phyloP scores from a whole-genome alignment of 2,888 invertebrate genomes.

The Rhimphoctona megacephalus region DNA sequence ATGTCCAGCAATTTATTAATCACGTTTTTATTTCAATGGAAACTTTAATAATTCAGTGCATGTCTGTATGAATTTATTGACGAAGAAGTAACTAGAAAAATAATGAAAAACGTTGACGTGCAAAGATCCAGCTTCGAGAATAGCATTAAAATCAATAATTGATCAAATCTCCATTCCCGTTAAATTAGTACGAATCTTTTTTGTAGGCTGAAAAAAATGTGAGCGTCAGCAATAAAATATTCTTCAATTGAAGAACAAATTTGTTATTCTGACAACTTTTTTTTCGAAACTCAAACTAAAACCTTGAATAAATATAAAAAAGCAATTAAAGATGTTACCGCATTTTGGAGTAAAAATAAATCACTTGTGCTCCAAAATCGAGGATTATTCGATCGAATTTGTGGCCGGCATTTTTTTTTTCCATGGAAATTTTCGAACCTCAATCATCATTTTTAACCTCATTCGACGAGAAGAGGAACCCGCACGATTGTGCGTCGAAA shows the following conservation, averaged over 20 bases:
- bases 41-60: not conserved
- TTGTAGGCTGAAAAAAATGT: not conserved
- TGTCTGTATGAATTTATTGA: not conserved
- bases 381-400: not conserved
- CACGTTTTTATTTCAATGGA: not conserved
- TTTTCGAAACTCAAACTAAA: not conserved
- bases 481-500: not conserved
- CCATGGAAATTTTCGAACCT: not conserved
- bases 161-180: no score
- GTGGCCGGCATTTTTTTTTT: not conserved
- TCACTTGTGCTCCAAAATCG: not conserved
- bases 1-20: not conserved
- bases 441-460: not conserved
- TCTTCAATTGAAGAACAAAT: not conserved
- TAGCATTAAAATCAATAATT: not conserved
- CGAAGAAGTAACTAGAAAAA: not conserved
- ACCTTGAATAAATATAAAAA: not conserved
- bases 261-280: not conserved
- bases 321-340: no score
- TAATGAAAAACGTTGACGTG: not conserved
- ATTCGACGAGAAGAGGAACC: no score
- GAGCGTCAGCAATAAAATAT: not conserved
- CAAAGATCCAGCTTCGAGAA: not conserved
- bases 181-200: no score
- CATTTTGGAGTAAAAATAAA: no score